A percentile compares a stretch with the other conserved stretches of the same genome.
Conservation (phyloP, 2,888 invertebrate genomes). For the Harmothoe impar region DNA sequence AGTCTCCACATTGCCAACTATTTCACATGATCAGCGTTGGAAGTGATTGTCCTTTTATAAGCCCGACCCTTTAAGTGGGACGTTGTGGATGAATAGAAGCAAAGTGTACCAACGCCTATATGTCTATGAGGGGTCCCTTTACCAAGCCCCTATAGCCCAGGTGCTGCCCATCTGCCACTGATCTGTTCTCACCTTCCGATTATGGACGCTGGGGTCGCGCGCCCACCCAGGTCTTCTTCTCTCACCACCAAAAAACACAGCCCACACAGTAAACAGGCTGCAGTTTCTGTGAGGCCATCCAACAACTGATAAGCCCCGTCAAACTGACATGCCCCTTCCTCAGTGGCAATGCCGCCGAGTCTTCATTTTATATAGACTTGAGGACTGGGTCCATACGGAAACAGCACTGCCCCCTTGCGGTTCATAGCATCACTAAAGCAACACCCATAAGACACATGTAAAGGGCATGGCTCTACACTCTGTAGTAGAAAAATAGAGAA, state of each 20-base stretch:
- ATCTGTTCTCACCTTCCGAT: conserved; percentile 34
- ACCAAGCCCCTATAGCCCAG: background rate
- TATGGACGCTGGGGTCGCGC: background rate
- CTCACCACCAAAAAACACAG: background rate
- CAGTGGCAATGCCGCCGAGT: too few relatives aligned
- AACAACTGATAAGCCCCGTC: background rate
- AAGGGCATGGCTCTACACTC: too few relatives aligned
- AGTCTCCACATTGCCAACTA: too few relatives aligned
- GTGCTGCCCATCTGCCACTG: conserved; percentile 15
- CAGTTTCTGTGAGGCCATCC: background rate
- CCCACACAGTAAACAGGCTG: background rate
- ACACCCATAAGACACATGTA: background rate
- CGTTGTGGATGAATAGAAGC: background rate
- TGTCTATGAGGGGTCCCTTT: too few relatives aligned
- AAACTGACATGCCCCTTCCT: background rate
- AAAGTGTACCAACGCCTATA: too few relatives aligned
- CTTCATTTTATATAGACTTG: too few relatives aligned
- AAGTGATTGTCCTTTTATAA: too few relatives aligned
- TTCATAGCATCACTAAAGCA: background rate
- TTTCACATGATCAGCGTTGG: too few relatives aligned
- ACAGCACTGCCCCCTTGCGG: conserved; percentile 7
- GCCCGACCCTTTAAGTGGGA: background rate
- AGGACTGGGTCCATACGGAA: background rate
- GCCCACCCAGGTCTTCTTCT: background rate
- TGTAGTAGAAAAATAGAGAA: too few relatives aligned